Percentiles rank a stretch among this genome's conserved stretches.
phyloP scores from a whole-genome alignment of 2,797 vertebrate species.

The Corythornis leucogaster region DNA sequence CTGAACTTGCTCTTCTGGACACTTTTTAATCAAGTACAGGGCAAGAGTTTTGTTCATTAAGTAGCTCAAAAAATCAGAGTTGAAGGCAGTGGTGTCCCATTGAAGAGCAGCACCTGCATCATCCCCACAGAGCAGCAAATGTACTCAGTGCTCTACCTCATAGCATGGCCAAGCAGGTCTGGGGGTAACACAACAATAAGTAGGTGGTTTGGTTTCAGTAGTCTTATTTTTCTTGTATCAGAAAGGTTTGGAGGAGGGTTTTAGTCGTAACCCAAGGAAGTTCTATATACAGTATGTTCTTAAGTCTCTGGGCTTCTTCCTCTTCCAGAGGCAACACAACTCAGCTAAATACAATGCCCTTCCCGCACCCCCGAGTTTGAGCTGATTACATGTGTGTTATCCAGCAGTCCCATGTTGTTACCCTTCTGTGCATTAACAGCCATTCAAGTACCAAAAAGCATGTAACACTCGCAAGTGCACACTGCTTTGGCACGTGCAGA shows the following conservation, averaged over 20 bases:
- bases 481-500: fast-evolving
- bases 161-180: not conserved
- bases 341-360: not conserved
- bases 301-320: not conserved
- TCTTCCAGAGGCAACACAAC: not conserved
- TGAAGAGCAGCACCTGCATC: not conserved
- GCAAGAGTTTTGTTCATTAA: not conserved
- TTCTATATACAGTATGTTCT: not conserved
- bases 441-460: not conserved
- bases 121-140: not conserved
- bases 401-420: not conserved
- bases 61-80: not conserved
- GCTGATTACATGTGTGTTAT: not conserved
- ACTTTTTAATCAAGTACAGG: not conserved
- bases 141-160: not conserved
- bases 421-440: not conserved
- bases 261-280: not conserved
- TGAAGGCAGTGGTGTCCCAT: not conserved
- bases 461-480: not conserved
- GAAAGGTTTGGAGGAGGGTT: not conserved
- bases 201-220: not conserved
- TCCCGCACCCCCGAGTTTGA: not conserved
- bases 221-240: not conserved
- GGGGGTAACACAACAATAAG: not conserved
- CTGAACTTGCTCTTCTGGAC: not conserved